Evolutionary conservation across 2,797 vertebrate genomes (phyloP), one percentile per base, ranked within the genome.

Genomic region (Podarcis lilfordi): DNA sequence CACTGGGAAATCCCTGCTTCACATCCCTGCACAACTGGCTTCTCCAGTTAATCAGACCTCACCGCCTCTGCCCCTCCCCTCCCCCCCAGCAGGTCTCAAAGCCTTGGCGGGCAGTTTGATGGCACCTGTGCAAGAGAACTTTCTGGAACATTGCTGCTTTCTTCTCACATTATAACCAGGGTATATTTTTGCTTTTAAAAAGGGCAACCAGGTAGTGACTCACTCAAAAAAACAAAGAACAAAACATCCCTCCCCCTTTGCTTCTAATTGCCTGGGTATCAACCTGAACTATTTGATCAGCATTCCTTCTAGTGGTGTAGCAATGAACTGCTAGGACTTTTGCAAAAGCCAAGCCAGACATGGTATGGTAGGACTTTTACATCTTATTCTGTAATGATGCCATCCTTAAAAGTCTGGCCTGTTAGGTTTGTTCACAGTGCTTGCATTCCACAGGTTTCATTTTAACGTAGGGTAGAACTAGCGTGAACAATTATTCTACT

Each of bases 401-500:
- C 88, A 5, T 94, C 92, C 91, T 94, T 93, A 87, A 90, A 72
- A 43, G 32, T 83, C 84, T 37, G 88, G 88, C 86, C 89, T 91
- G 1, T 4, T 86, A 92, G 91, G 82, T 95, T 93, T 96, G 81
- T 94, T 94, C 89, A 59, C 43, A 10, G 17, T 90, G 90, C 88
- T 94, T 55, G 85, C 90, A 82, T 94, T 94, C 89, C 83, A 85
- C 80, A 85, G 90, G 35, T 93, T 93, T 88, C 92, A 19, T 79
- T 95, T 93, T 93, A 93, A 90, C 82, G 13, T 87, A 87, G 89
- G 82, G 32, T 88, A 94, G 92, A 91, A 91, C 87, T 85, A 82
- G 75, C 66, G n/a, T 75, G 68, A 94, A 93, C 88, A 93, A 90
- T 93, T 89, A 81, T 17, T 84, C 87, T 92, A 4, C 84, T 87